Percentiles rank a stretch among this genome's conserved stretches.
Evolutionary conservation across 23 tunicate species (phyloP).

Genomic region (Trididemnum nubilum): DNA sequence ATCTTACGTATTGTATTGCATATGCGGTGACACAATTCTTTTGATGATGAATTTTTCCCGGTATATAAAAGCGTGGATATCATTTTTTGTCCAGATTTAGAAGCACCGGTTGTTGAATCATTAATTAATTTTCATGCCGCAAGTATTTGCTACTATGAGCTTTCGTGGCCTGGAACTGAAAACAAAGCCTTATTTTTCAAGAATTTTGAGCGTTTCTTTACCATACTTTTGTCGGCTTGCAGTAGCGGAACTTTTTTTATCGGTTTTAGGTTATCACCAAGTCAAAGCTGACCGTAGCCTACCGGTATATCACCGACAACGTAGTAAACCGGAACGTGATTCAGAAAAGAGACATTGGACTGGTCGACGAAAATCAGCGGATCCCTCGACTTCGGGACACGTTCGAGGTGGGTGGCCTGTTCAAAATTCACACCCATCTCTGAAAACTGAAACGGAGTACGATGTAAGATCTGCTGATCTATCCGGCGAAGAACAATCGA

Average conservation of each 20-base stretch:
- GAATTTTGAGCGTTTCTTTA: background rate
- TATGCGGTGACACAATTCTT: no score
- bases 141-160: no score
- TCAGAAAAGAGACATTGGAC: background rate
- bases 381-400: background rate
- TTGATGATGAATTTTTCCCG: no score
- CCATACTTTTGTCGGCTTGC: background rate
- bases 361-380: background rate
- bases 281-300: slow-evolving; percentile 45
- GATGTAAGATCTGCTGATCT: no score
- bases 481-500: background rate
- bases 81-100: no score
- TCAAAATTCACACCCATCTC: background rate
- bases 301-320: slow-evolving; percentile 47
- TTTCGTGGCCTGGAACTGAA: no score
- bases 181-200: no score
- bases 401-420: background rate
- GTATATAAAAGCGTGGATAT: no score
- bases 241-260: background rate
- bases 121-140: no score
- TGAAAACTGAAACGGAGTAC: no score
- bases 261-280: slow-evolving; percentile 49
- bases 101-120: no score
- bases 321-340: slow-evolving; percentile 52
- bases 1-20: no score